Evolutionary conservation across 2,113 vertebrate species (phyloP).

Genomic region (Morone chrysops): DNA sequence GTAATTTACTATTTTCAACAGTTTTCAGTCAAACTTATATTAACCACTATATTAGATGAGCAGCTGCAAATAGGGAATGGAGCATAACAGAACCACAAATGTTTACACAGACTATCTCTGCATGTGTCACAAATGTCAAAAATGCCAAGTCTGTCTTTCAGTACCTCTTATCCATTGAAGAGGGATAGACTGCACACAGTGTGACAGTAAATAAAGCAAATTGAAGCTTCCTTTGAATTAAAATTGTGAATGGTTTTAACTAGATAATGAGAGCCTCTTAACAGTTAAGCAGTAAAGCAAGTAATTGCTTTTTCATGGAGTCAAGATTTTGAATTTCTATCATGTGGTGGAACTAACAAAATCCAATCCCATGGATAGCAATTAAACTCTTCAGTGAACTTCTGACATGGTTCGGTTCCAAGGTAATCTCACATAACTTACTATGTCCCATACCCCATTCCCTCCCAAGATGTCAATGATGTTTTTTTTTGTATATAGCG

Average conservation of each 20-base stretch:
- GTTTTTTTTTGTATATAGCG: constrained; percentile 51
- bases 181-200: constrained; percentile 41
- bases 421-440: constrained; percentile 70
- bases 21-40: not conserved
- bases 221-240: constrained; percentile 66
- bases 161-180: constrained; percentile 14
- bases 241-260: constrained; percentile 70
- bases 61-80: constrained; percentile 6
- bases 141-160: not conserved
- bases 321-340: constrained; percentile 80
- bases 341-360: constrained; percentile 74
- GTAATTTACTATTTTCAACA: not conserved
- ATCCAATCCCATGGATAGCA: constrained; percentile 77
- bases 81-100: not conserved
- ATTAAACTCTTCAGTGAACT: constrained; percentile 82
- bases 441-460: constrained; percentile 73
- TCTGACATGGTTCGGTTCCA: constrained; percentile 75
- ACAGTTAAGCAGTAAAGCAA: constrained; percentile 81
- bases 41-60: not conserved
- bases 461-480: constrained; percentile 41
- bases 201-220: constrained; percentile 74
- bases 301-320: constrained; percentile 85
- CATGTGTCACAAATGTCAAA: constrained; percentile 23
- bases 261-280: constrained; percentile 78
- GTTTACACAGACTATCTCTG: not conserved